Evolutionary conservation across 1,140 invertebrate species (phyloP), one percentile per base, ranked within the genome.

Genomic region (Antheraea pernyi): DNA sequence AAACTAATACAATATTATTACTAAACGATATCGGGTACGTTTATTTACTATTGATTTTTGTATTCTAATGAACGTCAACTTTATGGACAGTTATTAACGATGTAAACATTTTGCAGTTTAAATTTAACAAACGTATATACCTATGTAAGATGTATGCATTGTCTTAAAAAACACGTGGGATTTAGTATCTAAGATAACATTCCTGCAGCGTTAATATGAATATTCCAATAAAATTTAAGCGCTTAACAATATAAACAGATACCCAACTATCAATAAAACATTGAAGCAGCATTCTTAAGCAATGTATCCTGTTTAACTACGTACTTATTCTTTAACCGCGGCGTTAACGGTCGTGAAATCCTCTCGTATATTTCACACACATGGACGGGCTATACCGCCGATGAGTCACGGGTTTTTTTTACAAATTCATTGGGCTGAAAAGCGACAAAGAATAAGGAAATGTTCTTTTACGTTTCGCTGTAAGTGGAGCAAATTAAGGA

Each of bases 401-500:
- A 22, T 22, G 46, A 53, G 13, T 53, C 46, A 70, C 72, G 72
- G 65, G 42, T 59, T 68, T 78, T 65, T 74, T 73, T 36, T 46
- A 36, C 48, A 75, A 81, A 85, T 84, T 83, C 79, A 85, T 70
- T 83, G 79, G 80, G 69, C 72, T 71, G 83, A 71, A 81, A 76
- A 74, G 59, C 72, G 77, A 89, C 85, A 89, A 89, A 85, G 76
- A 53, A 80, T 68, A 71, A 73, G 80, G 76, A 85, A 85, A 77
- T 79, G 76, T 80, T 78, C 76, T 71, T 85, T 82, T 84, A 76
- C 73, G 78, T 82, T 81, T 77, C 82, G 71, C 67, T 71, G 78
- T 82, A 84, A 89, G 77, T 82, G 79, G 76, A 77, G 79, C 84
- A 89, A 88, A 89, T 89, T 89, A 89, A 84, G 83, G 80, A 75